Evolutionary conservation across 1,140 invertebrate genomes (phyloP), one percentile per base, ranked within the genome.

Genomic region (Penaeus indicus): DNA sequence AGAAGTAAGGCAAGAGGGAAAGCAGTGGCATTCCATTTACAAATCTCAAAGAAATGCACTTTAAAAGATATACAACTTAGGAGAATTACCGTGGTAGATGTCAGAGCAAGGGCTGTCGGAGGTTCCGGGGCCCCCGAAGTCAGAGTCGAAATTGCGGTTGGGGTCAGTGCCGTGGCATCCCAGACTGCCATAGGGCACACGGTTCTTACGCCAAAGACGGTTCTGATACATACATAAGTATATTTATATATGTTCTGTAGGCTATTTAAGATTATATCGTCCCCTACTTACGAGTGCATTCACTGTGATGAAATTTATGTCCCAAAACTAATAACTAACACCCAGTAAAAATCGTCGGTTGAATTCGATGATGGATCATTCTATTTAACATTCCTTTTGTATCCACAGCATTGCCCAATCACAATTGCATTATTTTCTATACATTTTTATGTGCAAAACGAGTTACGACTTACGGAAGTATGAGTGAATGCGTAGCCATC

Each of bases 81-180:
- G 82, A 91, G 64, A 4, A 0, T 94, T 89, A 7, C 95, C 93
- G 0, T 94, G 94, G 3, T 95, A 86, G 27, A 95, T 93, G 79
- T 95, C 94, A 94, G 90, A 94, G 94, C 85, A 91, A 89, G 64
- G 38, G 54, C 25, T 69, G 72, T 88, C 60, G 16, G 95, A 84
- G 95, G 93, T 1, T 95, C 95, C 91, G 96, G 95, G 79, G 95
- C 96, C 27, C 95, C 92, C 91, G 79, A 90, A 92, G 42, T 91
- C 84, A 61, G 91, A 91, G 25, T 91, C 91, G 63, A 91, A 92
- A 75, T 92, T 92, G 8, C 92, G 88, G 83, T 92, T 92, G 18
- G 91, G 90, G 81, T 92, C 92, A 16, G 92, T 90, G 54, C 92
- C 92, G 21, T 89, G 83, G 62, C 92, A 92, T 32, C 54, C 32